These are phyloP conservation scores for Crossaster papposus DNA, from an alignment of 53 echinoderm and acorn worm species.

Conservation along the genomic window DNA sequence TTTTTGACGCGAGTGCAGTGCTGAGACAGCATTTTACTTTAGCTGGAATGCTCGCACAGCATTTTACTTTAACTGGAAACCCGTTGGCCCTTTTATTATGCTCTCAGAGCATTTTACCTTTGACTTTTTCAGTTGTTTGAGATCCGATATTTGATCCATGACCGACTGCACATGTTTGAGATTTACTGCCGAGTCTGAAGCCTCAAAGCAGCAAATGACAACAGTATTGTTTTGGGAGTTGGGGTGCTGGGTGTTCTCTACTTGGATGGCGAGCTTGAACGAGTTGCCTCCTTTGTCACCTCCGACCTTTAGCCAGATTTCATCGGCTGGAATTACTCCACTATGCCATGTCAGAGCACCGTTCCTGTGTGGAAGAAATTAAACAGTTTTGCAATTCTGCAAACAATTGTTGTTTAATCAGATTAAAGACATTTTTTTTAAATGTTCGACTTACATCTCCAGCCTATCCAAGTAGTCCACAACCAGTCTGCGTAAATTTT, in stretches of 20 bases:
- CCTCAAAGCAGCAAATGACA: constrained; percentile 27
- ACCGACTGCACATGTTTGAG: constrained; percentile 2
- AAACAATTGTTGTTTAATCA: background rate
- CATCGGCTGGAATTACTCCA: constrained; percentile 19
- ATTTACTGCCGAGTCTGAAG: background rate
- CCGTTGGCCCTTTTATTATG: no score
- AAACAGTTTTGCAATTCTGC: background rate
- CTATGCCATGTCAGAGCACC: constrained; percentile 1
- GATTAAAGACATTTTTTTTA: background rate
- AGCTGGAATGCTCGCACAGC: no score
- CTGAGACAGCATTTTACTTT: no score
- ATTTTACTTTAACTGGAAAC: no score
- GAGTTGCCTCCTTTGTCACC: constrained; percentile 31
- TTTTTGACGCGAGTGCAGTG: no score
- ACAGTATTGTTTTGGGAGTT: constrained; percentile 48
- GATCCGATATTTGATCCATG: constrained; percentile 8
- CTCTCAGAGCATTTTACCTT: no score
- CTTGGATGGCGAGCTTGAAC: constrained; percentile 5
- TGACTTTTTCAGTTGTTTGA: background rate
- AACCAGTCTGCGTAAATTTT: background rate
- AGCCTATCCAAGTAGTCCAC: constrained; percentile 23
- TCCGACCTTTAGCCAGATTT: constrained; percentile 19
- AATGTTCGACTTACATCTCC: background rate
- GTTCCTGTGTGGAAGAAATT: background rate
- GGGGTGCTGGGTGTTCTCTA: constrained; percentile 29